Base-by-base conservation (phyloP, 2,113 vertebrate species). In the Alethe castanea region DNA sequence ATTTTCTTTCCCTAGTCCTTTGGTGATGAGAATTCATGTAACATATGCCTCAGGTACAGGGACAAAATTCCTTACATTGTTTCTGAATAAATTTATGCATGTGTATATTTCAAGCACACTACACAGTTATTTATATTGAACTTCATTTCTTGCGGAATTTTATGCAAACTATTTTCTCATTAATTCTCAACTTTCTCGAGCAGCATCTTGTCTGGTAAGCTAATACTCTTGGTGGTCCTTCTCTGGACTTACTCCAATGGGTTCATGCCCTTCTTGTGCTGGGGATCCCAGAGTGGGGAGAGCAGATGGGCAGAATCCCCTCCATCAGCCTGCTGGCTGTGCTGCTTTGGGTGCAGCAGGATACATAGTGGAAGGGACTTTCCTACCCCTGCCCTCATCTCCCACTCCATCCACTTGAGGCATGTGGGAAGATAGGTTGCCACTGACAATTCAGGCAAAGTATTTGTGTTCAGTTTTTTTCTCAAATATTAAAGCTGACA, bases 241-340 rank as follows among this genome's bases (percentile, higher is more conserved):
- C 24, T 67, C 4, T 47, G 29, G 24, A 61, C 29, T 60, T 0
- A 0, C 5, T 53, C 19, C 17, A 60, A 36, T 7, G 52, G 17
- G 4, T 40, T 19, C 2, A 0, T 18, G 19, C 38, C 19, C 11
- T 38, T 29, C 38, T 66, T 18, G 13, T 22, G 7, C 16, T 29
- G 35, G 9, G 35, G 9, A 36, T 17, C 38, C 28, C n/a, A 66
- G 38, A 29, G 16, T 8, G 13, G 1, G 19, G 19, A 25, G 16
- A 45, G 12, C 12, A 47, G 24, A 87, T 17, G 8, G 20, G n/a
- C 4, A 81, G 45, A 40, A 67, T 40, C 8, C 6, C 7, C 33
- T 67, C 60, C 16, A 28, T 18, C 6, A 19, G 11, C 16, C 8
- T 45, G 23, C 13, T 60, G 60, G 8, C 23, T 19, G 38, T 5